phyloP scores from a whole-genome alignment of 2,888 invertebrate genomes.

The Tinea pellionella region DNA sequence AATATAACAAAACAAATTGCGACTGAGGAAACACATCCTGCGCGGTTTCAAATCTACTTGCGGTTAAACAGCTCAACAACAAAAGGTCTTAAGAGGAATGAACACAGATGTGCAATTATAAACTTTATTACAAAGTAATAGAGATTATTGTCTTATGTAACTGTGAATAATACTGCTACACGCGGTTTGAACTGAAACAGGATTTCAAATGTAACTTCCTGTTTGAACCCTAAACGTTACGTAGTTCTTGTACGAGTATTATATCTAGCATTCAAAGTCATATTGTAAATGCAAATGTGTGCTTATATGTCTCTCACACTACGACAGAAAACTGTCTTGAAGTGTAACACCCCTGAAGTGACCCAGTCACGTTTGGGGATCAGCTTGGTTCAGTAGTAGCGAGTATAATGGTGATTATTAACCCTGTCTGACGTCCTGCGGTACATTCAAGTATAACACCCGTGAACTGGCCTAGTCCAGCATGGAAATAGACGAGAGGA shows the following conservation, averaged over 20 bases:
- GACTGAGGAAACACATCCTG: not conserved
- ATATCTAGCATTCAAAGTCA: too few relatives aligned
- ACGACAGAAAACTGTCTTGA: too few relatives aligned
- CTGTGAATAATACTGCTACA: not conserved
- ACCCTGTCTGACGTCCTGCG: too few relatives aligned
- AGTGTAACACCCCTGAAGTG: too few relatives aligned
- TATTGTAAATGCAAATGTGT: too few relatives aligned
- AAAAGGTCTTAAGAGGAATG: not conserved
- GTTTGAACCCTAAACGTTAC: not conserved
- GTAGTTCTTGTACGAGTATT: not conserved
- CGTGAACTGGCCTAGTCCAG: too few relatives aligned
- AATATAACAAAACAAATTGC: not conserved
- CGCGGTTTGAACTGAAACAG: not conserved
- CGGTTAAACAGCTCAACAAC: not conserved
- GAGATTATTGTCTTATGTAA: not conserved
- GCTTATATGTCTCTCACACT: too few relatives aligned
- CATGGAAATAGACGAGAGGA: too few relatives aligned
- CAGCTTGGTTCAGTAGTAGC: too few relatives aligned
- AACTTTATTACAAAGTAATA: not conserved
- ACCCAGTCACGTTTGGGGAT: too few relatives aligned
- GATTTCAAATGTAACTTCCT: not conserved
- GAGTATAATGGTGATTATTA: too few relatives aligned
- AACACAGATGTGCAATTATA: not conserved
- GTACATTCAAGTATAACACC: too few relatives aligned
- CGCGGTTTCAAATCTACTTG: conserved; percentile 3